Evolutionary conservation across 2,888 invertebrate genomes (phyloP).

Genomic region (Ophonus ardosiacus): DNA sequence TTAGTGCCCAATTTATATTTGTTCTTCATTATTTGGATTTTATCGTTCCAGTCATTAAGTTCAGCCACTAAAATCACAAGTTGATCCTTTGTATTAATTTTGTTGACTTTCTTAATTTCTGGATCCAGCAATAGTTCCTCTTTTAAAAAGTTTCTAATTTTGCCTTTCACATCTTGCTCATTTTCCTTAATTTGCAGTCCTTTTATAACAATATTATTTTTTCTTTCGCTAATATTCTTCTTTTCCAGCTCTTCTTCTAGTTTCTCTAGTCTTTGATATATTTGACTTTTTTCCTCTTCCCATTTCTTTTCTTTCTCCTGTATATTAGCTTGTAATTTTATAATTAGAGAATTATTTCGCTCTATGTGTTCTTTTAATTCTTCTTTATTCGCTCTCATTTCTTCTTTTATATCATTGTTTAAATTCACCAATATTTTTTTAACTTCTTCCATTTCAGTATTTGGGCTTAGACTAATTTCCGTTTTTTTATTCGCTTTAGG

Average conservation of each 20-base stretch:
- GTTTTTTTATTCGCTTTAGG: no score
- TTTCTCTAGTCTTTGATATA: neutral
- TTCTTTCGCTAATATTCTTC: conserved; percentile 1
- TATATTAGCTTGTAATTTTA: neutral
- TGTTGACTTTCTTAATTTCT: neutral
- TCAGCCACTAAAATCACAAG: neutral
- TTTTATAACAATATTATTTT: neutral
- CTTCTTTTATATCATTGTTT: neutral
- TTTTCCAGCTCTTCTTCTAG: neutral
- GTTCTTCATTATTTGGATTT: neutral
- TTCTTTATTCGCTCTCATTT: neutral
- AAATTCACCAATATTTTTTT: neutral
- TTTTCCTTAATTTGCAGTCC: neutral
- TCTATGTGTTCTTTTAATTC: neutral
- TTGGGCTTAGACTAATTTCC: neutral
- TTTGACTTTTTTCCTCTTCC: neutral
- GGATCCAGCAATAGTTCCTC: neutral
- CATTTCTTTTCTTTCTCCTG: neutral
- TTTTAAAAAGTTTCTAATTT: neutral
- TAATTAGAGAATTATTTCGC: neutral
- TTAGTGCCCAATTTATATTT: conserved; percentile 1
- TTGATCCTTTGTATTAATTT: neutral
- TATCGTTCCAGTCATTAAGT: neutral
- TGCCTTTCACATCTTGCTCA: neutral
- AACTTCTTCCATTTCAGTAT: neutral